These are phyloP conservation scores for Climacteris rufus DNA, from an alignment of 2,113 vertebrate species.

Conservation along the genomic window DNA sequence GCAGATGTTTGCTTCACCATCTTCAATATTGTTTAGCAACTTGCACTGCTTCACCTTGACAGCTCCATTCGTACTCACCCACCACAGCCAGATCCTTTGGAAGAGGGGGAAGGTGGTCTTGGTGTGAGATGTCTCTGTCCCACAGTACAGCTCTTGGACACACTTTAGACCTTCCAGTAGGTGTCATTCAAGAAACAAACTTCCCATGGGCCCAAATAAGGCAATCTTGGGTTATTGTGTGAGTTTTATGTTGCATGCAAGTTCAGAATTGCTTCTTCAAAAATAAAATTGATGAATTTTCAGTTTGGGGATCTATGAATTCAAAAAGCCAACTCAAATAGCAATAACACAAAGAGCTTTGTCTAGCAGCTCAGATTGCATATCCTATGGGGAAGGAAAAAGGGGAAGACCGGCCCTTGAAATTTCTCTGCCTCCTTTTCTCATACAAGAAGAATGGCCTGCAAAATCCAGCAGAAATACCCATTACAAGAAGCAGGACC, in stretches of 20 bases:
- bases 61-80: background rate
- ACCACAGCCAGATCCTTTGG: background rate
- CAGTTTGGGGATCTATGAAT: background rate
- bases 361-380: background rate
- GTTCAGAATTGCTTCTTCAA: background rate
- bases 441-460: background rate
- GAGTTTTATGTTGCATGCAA: background rate
- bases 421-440: background rate
- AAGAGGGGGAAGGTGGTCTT: accelerated
- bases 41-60: background rate
- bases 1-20: background rate
- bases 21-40: background rate
- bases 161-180: background rate
- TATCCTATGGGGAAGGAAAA: background rate
- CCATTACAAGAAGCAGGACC: background rate
- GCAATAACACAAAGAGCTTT: background rate
- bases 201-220: background rate
- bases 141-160: background rate
- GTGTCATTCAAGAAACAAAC: slow-evolving; percentile 6
- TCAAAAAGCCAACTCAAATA: background rate
- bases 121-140: accelerated
- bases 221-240: background rate
- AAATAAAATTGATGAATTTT: background rate
- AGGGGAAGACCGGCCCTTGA: background rate
- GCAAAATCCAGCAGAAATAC: background rate